A percentile compares a stretch with the other conserved stretches of the same genome.
Evolutionary conservation across 2,113 vertebrate species (phyloP).

Genomic region (Pollachius pollachius): DNA sequence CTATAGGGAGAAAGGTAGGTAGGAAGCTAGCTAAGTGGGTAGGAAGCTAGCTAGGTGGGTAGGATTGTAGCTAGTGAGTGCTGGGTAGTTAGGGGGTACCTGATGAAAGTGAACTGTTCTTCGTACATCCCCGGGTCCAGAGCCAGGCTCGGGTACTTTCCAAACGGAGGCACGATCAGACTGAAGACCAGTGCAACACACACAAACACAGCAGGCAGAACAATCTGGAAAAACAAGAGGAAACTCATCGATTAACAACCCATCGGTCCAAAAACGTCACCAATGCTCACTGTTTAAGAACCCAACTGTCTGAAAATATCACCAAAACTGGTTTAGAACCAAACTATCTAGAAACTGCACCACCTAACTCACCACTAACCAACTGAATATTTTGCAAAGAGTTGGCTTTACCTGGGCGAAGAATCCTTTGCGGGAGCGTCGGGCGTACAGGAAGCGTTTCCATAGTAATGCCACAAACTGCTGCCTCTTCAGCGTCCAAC

Average conservation of each 20-base stretch:
- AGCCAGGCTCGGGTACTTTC: constrained; percentile 91
- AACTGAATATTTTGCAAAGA: too few relatives aligned
- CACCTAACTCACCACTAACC: too few relatives aligned
- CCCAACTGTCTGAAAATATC: too few relatives aligned
- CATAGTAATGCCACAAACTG: constrained; percentile 95
- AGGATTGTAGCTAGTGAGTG: too few relatives aligned
- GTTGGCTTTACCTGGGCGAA: constrained; percentile 85
- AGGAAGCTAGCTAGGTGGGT: too few relatives aligned
- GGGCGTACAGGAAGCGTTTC: constrained; percentile 94
- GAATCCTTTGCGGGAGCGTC: constrained; percentile 92
- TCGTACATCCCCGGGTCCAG: constrained; percentile 94
- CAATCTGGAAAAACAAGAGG: constrained; percentile 79
- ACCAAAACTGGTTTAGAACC: too few relatives aligned
- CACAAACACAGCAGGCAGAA: constrained; percentile 95
- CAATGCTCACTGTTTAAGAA: too few relatives aligned
- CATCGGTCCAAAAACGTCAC: too few relatives aligned
- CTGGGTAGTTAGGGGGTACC: constrained; percentile 64
- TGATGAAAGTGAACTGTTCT: constrained; percentile 92
- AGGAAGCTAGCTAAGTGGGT: too few relatives aligned
- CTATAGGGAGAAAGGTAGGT: too few relatives aligned
- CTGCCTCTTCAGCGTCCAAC: constrained; percentile 93
- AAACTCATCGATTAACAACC: constrained; percentile 17
- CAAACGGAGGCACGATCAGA: constrained; percentile 93
- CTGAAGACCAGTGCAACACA: constrained; percentile 97
- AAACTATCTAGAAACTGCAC: too few relatives aligned